A percentile compares a stretch with the other conserved stretches of the same genome.
These are phyloP conservation scores for Apistogramma diplotaenia DNA, from an alignment of 2,113 vertebrate genomes.

Conservation along the genomic window DNA sequence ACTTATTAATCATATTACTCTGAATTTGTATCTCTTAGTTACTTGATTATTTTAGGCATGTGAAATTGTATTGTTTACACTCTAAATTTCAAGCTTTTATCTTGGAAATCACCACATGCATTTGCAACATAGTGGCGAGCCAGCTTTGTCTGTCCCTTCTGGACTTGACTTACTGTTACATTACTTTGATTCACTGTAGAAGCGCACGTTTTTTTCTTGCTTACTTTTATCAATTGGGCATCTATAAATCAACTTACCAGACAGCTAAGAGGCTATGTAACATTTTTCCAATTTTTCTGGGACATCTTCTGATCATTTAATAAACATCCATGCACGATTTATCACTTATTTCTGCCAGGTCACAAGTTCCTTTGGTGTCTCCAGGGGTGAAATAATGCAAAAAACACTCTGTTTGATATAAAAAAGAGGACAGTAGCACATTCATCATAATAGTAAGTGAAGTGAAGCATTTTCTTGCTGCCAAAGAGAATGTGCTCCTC, in stretches of 20 bases:
- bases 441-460: conserved; percentile 19
- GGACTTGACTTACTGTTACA: not conserved
- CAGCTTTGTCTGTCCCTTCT: not conserved
- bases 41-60: not conserved
- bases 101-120: not conserved
- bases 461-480: conserved; percentile 48
- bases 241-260: conserved; percentile 1
- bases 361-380: conserved; percentile 7
- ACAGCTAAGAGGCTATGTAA: not conserved
- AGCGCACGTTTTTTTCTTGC: not conserved
- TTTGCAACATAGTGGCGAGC: not conserved
- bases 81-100: not conserved
- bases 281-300: conserved; percentile 21
- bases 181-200: not conserved
- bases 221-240: not conserved
- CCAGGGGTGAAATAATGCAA: not conserved
- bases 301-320: conserved; percentile 39
- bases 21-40: not conserved
- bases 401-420: conserved; percentile 3
- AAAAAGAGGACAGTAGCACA: conserved; percentile 13
- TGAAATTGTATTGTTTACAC: not conserved
- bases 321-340: conserved; percentile 37
- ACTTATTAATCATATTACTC: not conserved
- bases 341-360: conserved; percentile 38
- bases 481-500: conserved; percentile 69